Evolutionary conservation across 2,113 vertebrate genomes (phyloP), one percentile per base, ranked within the genome.

Genomic region (Anhinga anhinga): DNA sequence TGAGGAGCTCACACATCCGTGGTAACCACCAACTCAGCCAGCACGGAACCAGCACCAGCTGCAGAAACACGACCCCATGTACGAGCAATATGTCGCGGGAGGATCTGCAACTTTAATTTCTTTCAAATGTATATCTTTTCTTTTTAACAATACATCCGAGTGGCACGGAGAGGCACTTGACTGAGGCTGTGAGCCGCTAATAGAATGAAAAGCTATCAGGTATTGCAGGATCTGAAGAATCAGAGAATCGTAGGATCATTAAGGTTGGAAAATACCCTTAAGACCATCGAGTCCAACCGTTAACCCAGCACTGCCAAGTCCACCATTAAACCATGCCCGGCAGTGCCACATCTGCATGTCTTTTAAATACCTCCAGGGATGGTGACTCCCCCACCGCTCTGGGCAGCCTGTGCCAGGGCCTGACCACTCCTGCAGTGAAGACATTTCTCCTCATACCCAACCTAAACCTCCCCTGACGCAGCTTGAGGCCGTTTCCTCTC

Each of bases 351-450:
- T 38, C 44, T 49, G 5, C 6, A 14, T 2, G 1, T 2, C 15
- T 18, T 32, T 32, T 23, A 3, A 56, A 11, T 1, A 2, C n/a
- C 27, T 6, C 56, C 56, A 49, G 58, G n/a, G 45, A 25, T 25
- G 45, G 56, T 2, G 74, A 62, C 44, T 38, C 44, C 0, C 11
- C 20, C 55, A 1, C 32, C 7, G 2, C 55, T 7, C 53, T 59
- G 32, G 32, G 40, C 72, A 76, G 72, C 72, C 53, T 29, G 10
- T 6, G 5, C 53, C 40, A 58, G 1, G 3, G 32, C 17, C 6
- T 45, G 23, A 58, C 53, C 3, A 6, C 30, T 3, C 36, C 17
- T 17, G 12, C 0, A 0, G 3, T 2, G 2, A 27, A 56, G 52
- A 20, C 4, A 4, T n/a, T 26, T 15, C 20, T 10, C 52, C 71